phyloP scores from a whole-genome alignment of 2,888 invertebrate genomes.

The Lycocerus yunnanus region DNA sequence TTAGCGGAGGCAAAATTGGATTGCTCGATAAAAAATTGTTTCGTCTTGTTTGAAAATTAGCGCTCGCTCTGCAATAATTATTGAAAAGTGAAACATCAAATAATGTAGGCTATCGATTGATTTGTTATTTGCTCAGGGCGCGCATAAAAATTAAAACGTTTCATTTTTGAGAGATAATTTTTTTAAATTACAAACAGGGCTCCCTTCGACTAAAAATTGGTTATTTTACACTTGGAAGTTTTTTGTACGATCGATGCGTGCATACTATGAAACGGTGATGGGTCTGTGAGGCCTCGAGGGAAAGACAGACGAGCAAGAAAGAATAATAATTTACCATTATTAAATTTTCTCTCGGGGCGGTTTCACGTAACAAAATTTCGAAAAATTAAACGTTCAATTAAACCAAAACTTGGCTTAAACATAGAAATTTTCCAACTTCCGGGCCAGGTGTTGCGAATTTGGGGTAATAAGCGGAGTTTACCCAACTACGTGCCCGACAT shows the following conservation, averaged over 20 bases:
- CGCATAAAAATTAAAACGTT: not conserved
- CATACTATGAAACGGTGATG: constrained; percentile 10
- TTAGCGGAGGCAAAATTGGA: not conserved
- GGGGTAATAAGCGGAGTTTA: not conserved
- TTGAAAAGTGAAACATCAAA: not conserved
- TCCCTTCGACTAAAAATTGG: constrained; percentile 1
- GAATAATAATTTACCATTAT: constrained; percentile 22
- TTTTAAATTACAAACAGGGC: not conserved
- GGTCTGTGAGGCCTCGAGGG: not conserved
- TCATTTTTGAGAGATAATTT: not conserved
- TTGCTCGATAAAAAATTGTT: not conserved
- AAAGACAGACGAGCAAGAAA: constrained; percentile 12
- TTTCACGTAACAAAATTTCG: constrained; percentile 2
- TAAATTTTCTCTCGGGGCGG: constrained; percentile 14
- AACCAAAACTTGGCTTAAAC: not conserved
- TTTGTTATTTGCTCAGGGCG: not conserved
- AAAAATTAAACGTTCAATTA: not conserved
- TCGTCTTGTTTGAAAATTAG: not conserved
- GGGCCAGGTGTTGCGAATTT: not conserved
- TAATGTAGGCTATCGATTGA: not conserved
- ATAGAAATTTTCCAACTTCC: not conserved
- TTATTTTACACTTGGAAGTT: constrained; percentile 15
- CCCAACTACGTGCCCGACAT: not conserved
- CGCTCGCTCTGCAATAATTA: not conserved
- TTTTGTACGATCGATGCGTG: constrained; percentile 20